phyloP scores from a whole-genome alignment of 2,113 vertebrate genomes.

The Heterotilapia buettikoferi region DNA sequence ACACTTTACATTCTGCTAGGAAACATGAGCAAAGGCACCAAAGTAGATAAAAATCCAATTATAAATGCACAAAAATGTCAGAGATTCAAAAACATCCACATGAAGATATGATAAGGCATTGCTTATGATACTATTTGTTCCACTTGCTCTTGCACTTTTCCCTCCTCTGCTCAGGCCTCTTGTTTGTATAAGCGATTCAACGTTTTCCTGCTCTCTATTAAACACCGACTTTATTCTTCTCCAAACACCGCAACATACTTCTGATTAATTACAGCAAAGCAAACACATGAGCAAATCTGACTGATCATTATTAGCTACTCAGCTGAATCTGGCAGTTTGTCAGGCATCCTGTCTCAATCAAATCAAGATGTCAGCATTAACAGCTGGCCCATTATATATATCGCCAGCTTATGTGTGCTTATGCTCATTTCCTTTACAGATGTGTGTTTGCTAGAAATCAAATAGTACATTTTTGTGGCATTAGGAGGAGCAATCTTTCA shows the following conservation, averaged over 20 bases:
- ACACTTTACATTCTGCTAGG: not conserved
- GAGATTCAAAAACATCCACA: not conserved
- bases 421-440: not conserved
- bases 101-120: not conserved
- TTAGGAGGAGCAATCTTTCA: not conserved
- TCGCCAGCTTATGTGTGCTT: not conserved
- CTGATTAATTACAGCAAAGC: not conserved
- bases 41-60: not conserved
- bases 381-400: not conserved
- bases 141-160: not conserved
- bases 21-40: not conserved
- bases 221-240: not conserved
- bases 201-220: not conserved
- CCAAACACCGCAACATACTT: not conserved
- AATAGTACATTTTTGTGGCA: not conserved
- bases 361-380: not conserved
- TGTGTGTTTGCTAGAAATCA: not conserved
- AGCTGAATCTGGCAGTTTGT: not conserved
- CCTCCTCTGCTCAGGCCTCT: not conserved
- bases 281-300: not conserved
- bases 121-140: not conserved
- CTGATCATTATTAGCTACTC: not conserved
- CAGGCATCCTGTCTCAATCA: not conserved
- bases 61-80: not conserved
- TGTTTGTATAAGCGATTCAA: not conserved